These are phyloP conservation scores for Phyllostomus discolor DNA, from an alignment of 2,113 vertebrate genomes.

Conservation along the genomic window DNA sequence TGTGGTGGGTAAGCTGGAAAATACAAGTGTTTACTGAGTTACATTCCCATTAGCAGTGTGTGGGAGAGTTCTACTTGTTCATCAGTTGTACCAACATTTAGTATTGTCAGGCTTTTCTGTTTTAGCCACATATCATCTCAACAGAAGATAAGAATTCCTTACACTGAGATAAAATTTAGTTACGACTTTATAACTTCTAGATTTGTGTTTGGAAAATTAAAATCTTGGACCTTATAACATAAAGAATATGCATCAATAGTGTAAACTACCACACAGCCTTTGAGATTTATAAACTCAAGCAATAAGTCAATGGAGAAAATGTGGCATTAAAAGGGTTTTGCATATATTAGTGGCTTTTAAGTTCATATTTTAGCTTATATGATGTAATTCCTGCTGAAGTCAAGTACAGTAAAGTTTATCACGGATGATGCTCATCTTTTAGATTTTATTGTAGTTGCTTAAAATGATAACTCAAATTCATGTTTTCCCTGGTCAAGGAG, in stretches of 20 bases:
- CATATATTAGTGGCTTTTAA: background rate
- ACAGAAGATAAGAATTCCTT: slow-evolving; percentile 1
- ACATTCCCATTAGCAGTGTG: background rate
- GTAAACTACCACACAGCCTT: background rate
- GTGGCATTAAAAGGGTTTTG: background rate
- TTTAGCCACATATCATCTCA: background rate
- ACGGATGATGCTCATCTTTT: slow-evolving; percentile 15
- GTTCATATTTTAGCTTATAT: slow-evolving; percentile 43
- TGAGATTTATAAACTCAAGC: background rate
- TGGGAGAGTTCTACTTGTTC: background rate
- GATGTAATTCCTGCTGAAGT: slow-evolving; percentile 5
- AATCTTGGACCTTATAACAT: background rate
- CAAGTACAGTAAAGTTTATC: background rate
- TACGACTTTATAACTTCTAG: slow-evolving; percentile 10
- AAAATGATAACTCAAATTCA: slow-evolving; percentile 42
- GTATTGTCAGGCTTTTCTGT: background rate
- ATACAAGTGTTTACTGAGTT: background rate
- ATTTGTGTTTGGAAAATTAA: slow-evolving; percentile 43
- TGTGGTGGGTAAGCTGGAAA: background rate
- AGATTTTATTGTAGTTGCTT: slow-evolving; percentile 15
- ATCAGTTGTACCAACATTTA: background rate
- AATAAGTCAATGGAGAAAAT: slow-evolving; percentile 17
- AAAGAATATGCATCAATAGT: slow-evolving; percentile 16
- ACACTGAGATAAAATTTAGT: slow-evolving; percentile 13
- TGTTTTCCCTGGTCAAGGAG: background rate